Base-by-base conservation (phyloP, 2,888 invertebrate species). In the Noctua comes region DNA sequence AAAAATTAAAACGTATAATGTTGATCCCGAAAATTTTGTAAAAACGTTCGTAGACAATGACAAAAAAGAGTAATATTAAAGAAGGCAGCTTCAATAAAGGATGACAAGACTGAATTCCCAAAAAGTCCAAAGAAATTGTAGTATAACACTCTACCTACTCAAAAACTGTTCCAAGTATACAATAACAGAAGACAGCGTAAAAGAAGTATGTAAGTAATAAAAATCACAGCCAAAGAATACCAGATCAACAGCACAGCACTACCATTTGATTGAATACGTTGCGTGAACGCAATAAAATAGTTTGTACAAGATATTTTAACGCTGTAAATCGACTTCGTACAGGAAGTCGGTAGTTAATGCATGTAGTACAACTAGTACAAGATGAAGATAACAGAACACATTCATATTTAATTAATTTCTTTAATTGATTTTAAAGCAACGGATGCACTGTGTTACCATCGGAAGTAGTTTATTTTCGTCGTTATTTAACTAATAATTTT, bases 251-350 rank as follows among this genome's bases (percentile, higher is more conserved):
- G 75, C 73, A 73, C 84, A 85, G 48, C 83, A 24, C 84, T 86
- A 87, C 59, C 43, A 62, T 85, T 83, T 88, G 89, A 91, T 90
- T 85, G 83, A 88, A 89, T 73, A 74, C 80, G 66, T 80, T 80
- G 76, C 81, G 83, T 87, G 80, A 76, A 83, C 76, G 88, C 81
- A 86, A 89, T 86, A 82, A 88, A 89, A 89, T 88, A 71, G 84
- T 86, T 79, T 73, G 79, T 84, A 85, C 82, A 88, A 79, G 80
- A 81, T 27, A 66, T 68, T 79, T 81, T 76, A 68, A 79, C 62
- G 64, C 73, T 66, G 73, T 88, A 84, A 83, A 86, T 88, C 65
- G 72, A 73, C 73, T 59, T 70, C 73, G 54, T 73, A 71, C 83
- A 84, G 88, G 88, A 88, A 86, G 86, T 83, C 64, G 70, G 78